Conservation (phyloP, 2,113 vertebrate genomes). For the Chaetura pelagica region DNA sequence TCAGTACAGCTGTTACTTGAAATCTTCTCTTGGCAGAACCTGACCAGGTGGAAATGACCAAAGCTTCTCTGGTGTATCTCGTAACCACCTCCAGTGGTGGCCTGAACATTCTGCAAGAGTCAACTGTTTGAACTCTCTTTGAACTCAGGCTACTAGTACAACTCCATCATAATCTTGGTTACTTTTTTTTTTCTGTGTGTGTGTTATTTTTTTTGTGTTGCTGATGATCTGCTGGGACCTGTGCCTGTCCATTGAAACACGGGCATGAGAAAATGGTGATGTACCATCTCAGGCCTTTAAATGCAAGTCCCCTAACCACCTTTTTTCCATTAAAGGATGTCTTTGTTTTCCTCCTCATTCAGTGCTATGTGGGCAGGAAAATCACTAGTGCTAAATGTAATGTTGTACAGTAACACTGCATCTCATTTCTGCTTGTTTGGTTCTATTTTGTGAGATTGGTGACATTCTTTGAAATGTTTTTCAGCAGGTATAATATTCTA, state of each 20-base stretch:
- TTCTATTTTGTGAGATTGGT: background rate
- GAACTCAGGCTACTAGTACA: background rate
- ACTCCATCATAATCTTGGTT: background rate
- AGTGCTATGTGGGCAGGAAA: background rate
- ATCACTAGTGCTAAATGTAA: background rate
- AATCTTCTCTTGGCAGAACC: background rate
- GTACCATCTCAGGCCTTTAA: background rate
- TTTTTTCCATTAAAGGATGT: background rate
- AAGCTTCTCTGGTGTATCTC: background rate
- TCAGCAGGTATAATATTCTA: background rate
- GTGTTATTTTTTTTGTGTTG: background rate
- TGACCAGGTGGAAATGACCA: background rate
- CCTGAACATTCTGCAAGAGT: background rate
- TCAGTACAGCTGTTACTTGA: background rate
- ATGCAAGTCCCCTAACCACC: background rate
- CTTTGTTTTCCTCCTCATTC: background rate
- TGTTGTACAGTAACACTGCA: background rate
- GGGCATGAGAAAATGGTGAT: background rate
- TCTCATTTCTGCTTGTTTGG: background rate
- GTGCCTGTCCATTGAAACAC: background rate
- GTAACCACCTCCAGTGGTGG: background rate
- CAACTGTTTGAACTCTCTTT: background rate
- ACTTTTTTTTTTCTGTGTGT: background rate
- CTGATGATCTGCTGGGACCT: background rate
- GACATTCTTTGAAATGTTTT: background rate